These are phyloP conservation scores for Eilema sororculum DNA, from an alignment of 2,888 invertebrate species.

Conservation along the genomic window DNA sequence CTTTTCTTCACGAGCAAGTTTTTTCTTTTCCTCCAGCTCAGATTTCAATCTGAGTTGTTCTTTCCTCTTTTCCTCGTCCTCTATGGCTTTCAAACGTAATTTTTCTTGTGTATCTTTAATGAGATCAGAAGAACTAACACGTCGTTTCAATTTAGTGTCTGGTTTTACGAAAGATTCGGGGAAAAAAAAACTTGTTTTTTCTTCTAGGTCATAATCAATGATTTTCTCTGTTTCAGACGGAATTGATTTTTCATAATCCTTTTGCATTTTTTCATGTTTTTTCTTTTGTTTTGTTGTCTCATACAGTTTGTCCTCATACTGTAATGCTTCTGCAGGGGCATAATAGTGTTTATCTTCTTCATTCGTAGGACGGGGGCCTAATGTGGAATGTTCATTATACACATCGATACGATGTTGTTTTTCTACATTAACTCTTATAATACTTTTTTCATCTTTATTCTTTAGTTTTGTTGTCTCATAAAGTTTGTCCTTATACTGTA, in stretches of 20 bases:
- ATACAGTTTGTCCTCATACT: too few relatives aligned
- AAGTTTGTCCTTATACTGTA: not conserved
- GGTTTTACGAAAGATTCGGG: not conserved
- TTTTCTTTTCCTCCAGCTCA: conserved; percentile 1
- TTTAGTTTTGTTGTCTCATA: not conserved
- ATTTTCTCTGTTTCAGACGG: not conserved
- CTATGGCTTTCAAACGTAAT: conserved; percentile 5
- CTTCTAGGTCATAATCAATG: not conserved
- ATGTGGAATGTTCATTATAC: too few relatives aligned
- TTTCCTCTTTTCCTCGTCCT: not conserved
- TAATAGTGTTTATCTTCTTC: not conserved
- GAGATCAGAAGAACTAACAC: conserved; percentile 11
- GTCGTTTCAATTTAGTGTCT: not conserved
- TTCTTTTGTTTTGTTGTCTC: not conserved
- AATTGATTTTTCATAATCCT: not conserved
- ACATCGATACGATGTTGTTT: too few relatives aligned
- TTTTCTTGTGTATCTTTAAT: conserved; percentile 16
- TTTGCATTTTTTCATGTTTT: too few relatives aligned
- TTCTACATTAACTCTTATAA: too few relatives aligned
- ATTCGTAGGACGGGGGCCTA: too few relatives aligned
- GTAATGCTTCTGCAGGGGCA: not conserved
- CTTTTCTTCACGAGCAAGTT: conserved; percentile 7
- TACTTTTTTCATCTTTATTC: not conserved
- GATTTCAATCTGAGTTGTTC: not conserved
- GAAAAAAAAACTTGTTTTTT: conserved; percentile 5